These are phyloP conservation scores for Mirza zaza DNA, from an alignment of 2,113 vertebrate genomes.

Conservation along the genomic window DNA sequence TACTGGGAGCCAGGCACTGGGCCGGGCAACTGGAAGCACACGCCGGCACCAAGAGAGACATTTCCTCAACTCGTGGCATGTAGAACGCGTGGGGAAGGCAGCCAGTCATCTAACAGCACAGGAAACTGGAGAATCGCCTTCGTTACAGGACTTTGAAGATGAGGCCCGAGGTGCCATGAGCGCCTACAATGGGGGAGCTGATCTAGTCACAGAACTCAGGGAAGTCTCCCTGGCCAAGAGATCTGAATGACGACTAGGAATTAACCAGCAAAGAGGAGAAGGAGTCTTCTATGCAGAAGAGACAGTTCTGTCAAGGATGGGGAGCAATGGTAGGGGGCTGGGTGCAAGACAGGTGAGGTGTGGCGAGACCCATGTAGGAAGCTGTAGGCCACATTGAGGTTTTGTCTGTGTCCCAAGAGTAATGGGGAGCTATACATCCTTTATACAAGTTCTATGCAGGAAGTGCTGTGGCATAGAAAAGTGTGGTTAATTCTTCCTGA, in stretches of 20 bases:
- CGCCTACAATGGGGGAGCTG: neutral
- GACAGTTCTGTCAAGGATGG: neutral
- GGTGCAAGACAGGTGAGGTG: neutral
- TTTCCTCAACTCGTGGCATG: constrained; percentile 7
- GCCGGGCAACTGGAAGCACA: neutral
- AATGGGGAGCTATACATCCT: neutral
- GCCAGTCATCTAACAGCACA: neutral
- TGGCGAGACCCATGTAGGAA: neutral
- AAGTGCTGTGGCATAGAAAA: neutral
- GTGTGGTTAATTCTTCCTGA: neutral
- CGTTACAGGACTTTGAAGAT: neutral
- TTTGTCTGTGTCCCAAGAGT: neutral
- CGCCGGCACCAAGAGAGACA: neutral
- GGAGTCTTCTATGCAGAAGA: neutral
- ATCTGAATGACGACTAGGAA: neutral
- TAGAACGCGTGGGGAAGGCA: neutral
- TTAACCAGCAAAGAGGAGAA: neutral
- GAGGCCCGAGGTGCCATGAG: neutral
- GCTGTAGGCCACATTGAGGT: neutral
- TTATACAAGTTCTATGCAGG: neutral
- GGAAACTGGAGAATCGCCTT: neutral
- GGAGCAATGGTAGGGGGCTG: neutral
- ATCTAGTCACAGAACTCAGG: neutral
- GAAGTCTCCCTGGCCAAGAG: neutral
- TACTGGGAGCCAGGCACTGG: neutral